Conservation (phyloP, 2,113 vertebrate genomes). For the Dipodomys stephensi region DNA sequence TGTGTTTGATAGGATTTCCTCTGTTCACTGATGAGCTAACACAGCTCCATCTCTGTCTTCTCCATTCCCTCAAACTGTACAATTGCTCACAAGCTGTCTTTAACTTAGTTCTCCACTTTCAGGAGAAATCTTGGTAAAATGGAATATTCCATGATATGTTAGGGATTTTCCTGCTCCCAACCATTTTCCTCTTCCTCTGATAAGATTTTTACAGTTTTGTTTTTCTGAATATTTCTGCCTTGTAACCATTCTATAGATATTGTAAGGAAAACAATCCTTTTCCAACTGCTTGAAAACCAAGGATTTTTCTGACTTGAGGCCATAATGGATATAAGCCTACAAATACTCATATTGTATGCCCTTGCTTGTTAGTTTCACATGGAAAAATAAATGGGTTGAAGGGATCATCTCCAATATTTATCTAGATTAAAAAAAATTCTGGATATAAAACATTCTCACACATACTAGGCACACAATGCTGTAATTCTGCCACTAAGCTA, state of each 20-base stretch:
- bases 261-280: background rate
- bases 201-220: background rate
- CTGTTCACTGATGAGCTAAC: background rate
- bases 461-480: too few species aligned
- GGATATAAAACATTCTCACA: too few species aligned
- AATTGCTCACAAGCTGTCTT: background rate
- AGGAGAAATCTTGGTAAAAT: slow-evolving; percentile 21
- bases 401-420: too few species aligned
- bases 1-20: background rate
- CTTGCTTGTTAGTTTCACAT: too few species aligned
- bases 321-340: too few species aligned
- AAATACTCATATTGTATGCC: too few species aligned
- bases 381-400: too few species aligned
- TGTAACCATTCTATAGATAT: background rate
- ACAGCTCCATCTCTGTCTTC: background rate
- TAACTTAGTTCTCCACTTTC: background rate
- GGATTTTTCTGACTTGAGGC: background rate
- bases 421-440: too few species aligned
- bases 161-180: background rate
- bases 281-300: background rate
- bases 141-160: background rate
- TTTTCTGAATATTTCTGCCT: background rate
- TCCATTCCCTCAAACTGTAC: background rate
- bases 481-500: too few species aligned
- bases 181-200: slow-evolving; percentile 35